phyloP scores from a whole-genome alignment of 2,888 invertebrate species.

The Caenorhabditis uteleia region DNA sequence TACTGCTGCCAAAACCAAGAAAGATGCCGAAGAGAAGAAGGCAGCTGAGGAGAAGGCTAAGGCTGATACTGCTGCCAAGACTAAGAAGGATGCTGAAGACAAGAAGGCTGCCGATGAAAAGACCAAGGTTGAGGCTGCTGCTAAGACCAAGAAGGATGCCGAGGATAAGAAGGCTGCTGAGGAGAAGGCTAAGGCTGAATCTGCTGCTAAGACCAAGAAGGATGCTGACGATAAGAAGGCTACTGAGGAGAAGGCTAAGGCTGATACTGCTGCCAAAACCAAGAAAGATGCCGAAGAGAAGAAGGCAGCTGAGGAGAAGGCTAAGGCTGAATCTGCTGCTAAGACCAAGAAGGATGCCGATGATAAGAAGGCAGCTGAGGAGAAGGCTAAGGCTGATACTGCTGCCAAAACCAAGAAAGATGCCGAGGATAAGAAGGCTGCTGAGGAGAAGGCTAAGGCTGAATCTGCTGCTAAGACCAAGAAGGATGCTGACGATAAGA shows the following conservation, averaged over 20 bases:
- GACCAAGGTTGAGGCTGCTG: slow-evolving; percentile 17
- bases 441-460: slow-evolving; percentile 23
- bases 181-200: slow-evolving; percentile 18
- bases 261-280: no score
- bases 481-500: slow-evolving; percentile 21
- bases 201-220: slow-evolving; percentile 25
- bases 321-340: no score
- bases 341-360: slow-evolving; percentile 19
- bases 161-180: slow-evolving; percentile 23
- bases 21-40: slow-evolving; percentile 7
- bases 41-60: slow-evolving; percentile 12
- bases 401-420: slow-evolving; percentile 15
- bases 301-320: slow-evolving; percentile 14
- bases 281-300: slow-evolving; percentile 25
- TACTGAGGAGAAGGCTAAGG: slow-evolving; percentile 6
- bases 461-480: slow-evolving; percentile 16
- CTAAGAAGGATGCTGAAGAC: slow-evolving; percentile 11
- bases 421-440: slow-evolving; percentile 7
- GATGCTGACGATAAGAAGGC: slow-evolving; percentile 19
- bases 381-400: slow-evolving; percentile 11
- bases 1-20: slow-evolving; percentile 5
- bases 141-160: slow-evolving; percentile 3
- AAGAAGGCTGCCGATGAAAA: slow-evolving; percentile 21
- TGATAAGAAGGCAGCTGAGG: slow-evolving; percentile 13
- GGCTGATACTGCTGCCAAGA: slow-evolving; percentile 9